Conservation (phyloP, 2,888 invertebrate genomes). For the Rhodophaea formosa region DNA sequence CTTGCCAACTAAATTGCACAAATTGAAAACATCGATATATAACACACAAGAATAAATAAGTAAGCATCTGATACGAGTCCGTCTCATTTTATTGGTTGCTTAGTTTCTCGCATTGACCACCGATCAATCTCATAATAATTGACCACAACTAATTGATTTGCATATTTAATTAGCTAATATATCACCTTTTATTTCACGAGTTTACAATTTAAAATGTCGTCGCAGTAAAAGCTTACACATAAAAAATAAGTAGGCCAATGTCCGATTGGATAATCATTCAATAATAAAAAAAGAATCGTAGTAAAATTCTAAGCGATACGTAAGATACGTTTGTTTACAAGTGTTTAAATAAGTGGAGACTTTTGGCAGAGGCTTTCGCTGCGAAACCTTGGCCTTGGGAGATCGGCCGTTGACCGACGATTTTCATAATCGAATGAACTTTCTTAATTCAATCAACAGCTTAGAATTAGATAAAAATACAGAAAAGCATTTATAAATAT, state of each 20-base stretch:
- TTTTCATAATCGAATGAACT: slow-evolving; percentile 9
- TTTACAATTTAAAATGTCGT: background rate
- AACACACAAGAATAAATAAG: background rate
- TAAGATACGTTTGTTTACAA: slow-evolving; percentile 5
- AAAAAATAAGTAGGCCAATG: slow-evolving; percentile 5
- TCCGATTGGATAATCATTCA: background rate
- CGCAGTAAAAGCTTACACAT: background rate
- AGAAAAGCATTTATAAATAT: background rate
- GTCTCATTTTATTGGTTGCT: background rate
- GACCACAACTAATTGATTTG: background rate
- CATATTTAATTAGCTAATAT: too few species aligned
- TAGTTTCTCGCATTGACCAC: background rate
- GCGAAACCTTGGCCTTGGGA: slow-evolving; percentile 12
- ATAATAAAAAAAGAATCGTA: background rate
- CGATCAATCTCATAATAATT: too few species aligned
- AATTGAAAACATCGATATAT: slow-evolving; percentile 1
- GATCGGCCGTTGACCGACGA: slow-evolving; percentile 12
- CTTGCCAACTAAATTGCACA: slow-evolving; percentile 12
- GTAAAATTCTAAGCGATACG: background rate
- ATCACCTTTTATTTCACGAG: background rate
- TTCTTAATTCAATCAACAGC: slow-evolving; percentile 1
- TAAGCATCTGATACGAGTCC: background rate
- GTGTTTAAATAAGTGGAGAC: slow-evolving; percentile 6
- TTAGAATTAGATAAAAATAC: background rate
- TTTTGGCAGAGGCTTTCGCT: slow-evolving; percentile 14